Evolutionary conservation across 1,140 invertebrate genomes (phyloP).

Genomic region (Triops longicaudatus): DNA sequence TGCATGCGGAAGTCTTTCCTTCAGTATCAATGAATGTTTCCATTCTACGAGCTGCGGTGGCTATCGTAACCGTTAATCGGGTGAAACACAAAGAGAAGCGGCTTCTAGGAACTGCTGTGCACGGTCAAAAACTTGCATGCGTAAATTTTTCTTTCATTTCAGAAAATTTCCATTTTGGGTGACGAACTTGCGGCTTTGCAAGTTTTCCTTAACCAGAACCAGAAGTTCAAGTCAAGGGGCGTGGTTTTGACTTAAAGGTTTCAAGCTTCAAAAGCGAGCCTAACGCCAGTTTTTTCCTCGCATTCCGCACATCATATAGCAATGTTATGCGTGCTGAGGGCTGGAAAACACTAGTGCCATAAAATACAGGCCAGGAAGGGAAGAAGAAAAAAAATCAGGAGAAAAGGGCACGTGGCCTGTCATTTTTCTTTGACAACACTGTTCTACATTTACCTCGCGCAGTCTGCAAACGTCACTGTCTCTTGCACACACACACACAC

Average conservation of each 20-base stretch:
- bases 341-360: conserved; percentile 7
- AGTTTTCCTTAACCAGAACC: not conserved
- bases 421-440: conserved; percentile 15
- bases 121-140: too few relatives aligned
- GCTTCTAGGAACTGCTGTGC: too few relatives aligned
- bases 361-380: not conserved
- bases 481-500: not conserved
- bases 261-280: not conserved
- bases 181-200: not conserved
- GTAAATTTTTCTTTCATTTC: not conserved
- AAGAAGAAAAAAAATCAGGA: not conserved
- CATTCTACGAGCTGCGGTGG: too few relatives aligned
- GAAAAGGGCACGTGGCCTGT: conserved; percentile 9
- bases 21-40: too few relatives aligned
- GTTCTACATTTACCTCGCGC: conserved; percentile 6
- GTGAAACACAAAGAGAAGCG: too few relatives aligned
- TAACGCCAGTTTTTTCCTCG: not conserved
- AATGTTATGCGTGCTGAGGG: conserved; percentile 1
- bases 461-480: not conserved
- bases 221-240: not conserved
- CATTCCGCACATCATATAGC: conserved; percentile 7
- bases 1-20: too few relatives aligned
- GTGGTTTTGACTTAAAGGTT: not conserved
- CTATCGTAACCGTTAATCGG: too few relatives aligned
- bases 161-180: not conserved